Evolutionary conservation across 1,140 invertebrate species (phyloP).

Genomic region (Heliconius nattereri): DNA sequence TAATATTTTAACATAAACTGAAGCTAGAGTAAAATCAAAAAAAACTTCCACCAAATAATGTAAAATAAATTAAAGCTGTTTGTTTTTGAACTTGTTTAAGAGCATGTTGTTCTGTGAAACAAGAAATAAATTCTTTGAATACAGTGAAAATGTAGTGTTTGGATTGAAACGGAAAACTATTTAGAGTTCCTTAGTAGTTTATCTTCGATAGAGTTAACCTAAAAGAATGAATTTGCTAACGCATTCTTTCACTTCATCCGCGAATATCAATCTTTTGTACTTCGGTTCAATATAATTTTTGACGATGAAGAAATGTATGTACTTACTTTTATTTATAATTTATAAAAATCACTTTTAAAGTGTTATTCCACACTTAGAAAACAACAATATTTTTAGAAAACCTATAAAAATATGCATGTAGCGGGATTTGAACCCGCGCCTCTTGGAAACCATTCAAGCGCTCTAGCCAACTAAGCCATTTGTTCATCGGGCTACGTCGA

Average conservation of each 20-base stretch:
- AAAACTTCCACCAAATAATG: not conserved
- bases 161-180: conserved; percentile 21
- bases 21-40: too few species aligned
- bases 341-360: too few species aligned
- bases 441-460: too few species aligned
- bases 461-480: too few species aligned
- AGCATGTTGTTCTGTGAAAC: not conserved
- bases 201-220: conserved; percentile 31
- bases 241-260: too few species aligned
- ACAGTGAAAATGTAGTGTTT: conserved; percentile 8
- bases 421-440: too few species aligned
- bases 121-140: not conserved
- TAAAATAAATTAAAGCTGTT: not conserved
- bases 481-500: too few species aligned
- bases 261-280: not conserved
- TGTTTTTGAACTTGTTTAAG: not conserved
- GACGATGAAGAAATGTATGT: not conserved
- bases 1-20: too few species aligned
- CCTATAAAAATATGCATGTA: too few species aligned
- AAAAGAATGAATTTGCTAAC: conserved; percentile 34
- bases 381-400: too few species aligned
- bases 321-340: too few species aligned
- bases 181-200: conserved; percentile 21
- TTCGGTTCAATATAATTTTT: not conserved
- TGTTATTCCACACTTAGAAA: too few species aligned